A percentile compares a stretch with the other conserved stretches of the same genome.
Evolutionary conservation across 2,797 vertebrate genomes (phyloP).

Genomic region (Microtus californicus): DNA sequence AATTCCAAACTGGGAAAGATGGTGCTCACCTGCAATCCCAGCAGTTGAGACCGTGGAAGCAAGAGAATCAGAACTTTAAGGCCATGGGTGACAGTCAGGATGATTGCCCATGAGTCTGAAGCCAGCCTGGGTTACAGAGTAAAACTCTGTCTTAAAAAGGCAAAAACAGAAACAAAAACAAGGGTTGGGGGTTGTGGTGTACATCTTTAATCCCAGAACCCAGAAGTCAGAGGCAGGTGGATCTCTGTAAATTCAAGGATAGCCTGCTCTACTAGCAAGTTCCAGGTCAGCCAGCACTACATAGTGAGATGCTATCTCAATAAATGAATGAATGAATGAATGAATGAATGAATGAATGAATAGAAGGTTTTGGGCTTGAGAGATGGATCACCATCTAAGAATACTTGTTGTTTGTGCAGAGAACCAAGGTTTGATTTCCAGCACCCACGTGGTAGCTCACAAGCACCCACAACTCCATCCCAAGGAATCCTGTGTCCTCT

Average conservation of each 20-base stretch:
- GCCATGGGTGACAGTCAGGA: neutral
- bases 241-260: neutral
- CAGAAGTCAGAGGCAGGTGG: neutral
- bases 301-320: neutral
- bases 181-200: neutral
- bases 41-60: neutral
- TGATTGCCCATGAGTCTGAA: neutral
- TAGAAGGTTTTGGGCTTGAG: neutral
- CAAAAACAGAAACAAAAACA: neutral
- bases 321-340: no score
- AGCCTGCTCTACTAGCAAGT: neutral
- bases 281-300: neutral
- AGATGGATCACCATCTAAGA: neutral
- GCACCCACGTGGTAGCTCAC: no score
- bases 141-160: neutral
- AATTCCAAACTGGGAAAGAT: neutral
- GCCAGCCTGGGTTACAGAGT: neutral
- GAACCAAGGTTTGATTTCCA: neutral
- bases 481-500: neutral
- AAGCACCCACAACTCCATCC: neutral
- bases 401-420: neutral
- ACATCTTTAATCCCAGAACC: neutral
- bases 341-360: neutral
- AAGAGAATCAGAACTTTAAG: neutral
- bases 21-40: neutral